Evolutionary conservation across 2,888 invertebrate species (phyloP), one percentile per base, ranked within the genome.

Genomic region (Lepas anatifera): DNA sequence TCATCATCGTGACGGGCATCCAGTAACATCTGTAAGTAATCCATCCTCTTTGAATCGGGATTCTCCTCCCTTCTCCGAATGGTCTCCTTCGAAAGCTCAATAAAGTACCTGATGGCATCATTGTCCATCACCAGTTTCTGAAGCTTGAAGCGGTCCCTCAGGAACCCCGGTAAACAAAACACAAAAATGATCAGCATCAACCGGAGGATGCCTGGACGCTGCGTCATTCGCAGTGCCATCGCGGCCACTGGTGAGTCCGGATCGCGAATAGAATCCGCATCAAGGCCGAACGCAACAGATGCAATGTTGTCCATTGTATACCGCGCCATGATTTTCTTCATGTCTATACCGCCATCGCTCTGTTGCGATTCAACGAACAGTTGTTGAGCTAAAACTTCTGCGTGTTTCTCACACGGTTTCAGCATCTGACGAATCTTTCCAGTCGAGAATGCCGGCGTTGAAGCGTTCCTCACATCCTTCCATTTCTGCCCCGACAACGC

Each of bases 1-100:
- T 85, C 83, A 3, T 41, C 41, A 35, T 64, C 8, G 37, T 64
- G 13, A 3, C 22, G 13, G n/a, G 64, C 22, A 13, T 64, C 64
- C 64, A 64, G 64, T 37, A 64, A 25, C 37, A 64, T 35, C 11
- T 64, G 64, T 4, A 64, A 37, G 25, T 18, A 64, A 18, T 64
- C 64, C 6, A 11, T 18, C 3, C 37, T 37, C 13, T 3, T 7
- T 10, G 11, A 7, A 7, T n/a, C 37, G 2, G 6, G 11, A 2
- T 16, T 18, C 22, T 64, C 25, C 13, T n/a, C n/a, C n/a, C n/a
- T n/a, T n/a, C n/a, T n/a, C n/a, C n/a, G n/a, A n/a, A n/a, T n/a
- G n/a, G n/a, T n/a, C n/a, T n/a, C n/a, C n/a, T n/a, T n/a, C n/a
- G n/a, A n/a, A n/a, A n/a, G n/a, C n/a, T n/a, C n/a, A n/a, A n/a